These are phyloP conservation scores for Cryptoprocta ferox DNA, from an alignment of 2,797 vertebrate species.

Conservation along the genomic window DNA sequence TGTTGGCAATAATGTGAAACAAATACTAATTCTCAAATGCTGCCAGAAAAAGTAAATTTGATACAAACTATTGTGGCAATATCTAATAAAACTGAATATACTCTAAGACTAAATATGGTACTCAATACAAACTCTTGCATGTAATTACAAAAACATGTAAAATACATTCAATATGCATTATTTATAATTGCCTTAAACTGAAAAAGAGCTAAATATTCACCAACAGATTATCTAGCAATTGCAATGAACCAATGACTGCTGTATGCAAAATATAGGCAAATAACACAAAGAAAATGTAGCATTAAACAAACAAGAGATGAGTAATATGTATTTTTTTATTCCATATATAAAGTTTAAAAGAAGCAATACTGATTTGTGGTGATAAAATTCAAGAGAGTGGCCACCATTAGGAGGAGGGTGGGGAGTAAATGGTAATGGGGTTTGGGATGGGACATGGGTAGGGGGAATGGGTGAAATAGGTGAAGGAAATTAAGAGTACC, in stretches of 20 bases:
- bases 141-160: background rate
- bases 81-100: background rate
- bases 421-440: too few species aligned
- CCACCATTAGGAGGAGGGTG: background rate
- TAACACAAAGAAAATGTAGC: background rate
- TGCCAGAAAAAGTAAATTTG: background rate
- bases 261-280: background rate
- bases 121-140: background rate
- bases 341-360: background rate
- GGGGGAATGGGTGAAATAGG: background rate
- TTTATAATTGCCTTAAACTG: background rate
- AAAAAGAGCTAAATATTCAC: background rate
- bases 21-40: background rate
- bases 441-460: background rate
- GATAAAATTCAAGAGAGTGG: background rate
- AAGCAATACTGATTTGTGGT: background rate
- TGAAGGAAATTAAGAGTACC: background rate
- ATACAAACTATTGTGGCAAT: background rate
- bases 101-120: background rate
- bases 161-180: background rate
- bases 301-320: background rate
- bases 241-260: background rate
- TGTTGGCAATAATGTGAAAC: background rate
- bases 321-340: background rate
- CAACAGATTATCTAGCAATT: background rate